These are phyloP conservation scores for Hirudinaria manillensis DNA, from an alignment of 2,888 invertebrate genomes.

Conservation along the genomic window DNA sequence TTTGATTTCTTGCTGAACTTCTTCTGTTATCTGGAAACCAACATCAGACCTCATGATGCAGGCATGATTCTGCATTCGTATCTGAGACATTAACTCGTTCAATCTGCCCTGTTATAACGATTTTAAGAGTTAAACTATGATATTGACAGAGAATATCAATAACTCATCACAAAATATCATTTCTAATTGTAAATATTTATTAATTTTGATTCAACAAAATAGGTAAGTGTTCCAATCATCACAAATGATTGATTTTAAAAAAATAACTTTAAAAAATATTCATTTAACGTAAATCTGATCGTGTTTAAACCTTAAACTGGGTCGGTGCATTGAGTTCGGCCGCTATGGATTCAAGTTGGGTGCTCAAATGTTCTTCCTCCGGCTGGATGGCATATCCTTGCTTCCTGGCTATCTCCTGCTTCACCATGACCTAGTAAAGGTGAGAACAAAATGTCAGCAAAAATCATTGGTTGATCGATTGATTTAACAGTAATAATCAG, in stretches of 20 bases:
- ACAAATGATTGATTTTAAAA: no score
- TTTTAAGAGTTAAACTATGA: no score
- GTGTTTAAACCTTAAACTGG: constrained; percentile 71
- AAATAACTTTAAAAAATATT: no score
- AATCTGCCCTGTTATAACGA: constrained; percentile 67
- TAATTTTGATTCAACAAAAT: no score
- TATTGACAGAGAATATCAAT: no score
- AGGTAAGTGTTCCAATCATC: no score
- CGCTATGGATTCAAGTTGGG: constrained; percentile 77
- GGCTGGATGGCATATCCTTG: constrained; percentile 77
- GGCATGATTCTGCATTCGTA: constrained; percentile 57
- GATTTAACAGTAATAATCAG: neutral
- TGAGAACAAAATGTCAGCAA: no score
- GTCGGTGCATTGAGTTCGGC: constrained; percentile 83
- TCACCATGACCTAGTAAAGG: constrained; percentile 67
- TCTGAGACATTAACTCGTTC: constrained; percentile 81
- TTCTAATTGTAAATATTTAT: no score
- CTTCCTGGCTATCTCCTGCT: constrained; percentile 81
- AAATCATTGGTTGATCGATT: neutral
- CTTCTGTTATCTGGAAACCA: constrained; percentile 71
- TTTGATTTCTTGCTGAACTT: constrained; percentile 61
- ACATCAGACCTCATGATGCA: constrained; percentile 57
- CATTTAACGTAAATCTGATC: no score
- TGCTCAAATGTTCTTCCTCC: constrained; percentile 82
- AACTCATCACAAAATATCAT: no score